phyloP scores from a whole-genome alignment of 2,797 vertebrate genomes.

The Ara ararauna region DNA sequence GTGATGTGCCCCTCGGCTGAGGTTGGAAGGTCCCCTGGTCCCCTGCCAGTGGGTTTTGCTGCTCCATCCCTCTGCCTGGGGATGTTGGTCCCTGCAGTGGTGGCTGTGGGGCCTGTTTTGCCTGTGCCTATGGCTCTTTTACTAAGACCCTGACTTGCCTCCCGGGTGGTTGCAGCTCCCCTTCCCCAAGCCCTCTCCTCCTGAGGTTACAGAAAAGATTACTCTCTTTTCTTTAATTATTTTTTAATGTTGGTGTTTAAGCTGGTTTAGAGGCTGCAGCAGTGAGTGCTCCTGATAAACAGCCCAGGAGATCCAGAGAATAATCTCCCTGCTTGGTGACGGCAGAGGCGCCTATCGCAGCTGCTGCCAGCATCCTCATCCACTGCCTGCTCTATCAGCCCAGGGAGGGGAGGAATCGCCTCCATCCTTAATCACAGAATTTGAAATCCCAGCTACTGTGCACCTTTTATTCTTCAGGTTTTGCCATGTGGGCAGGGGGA shows the following conservation, averaged over 20 bases:
- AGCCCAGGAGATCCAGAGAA: conserved; percentile 70
- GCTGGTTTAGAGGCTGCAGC: conserved; percentile 68
- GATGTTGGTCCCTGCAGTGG: background rate
- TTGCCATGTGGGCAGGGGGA: background rate
- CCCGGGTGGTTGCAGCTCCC: background rate
- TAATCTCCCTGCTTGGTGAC: conserved; percentile 69
- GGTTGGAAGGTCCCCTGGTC: background rate
- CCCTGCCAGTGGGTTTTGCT: background rate
- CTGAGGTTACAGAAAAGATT: background rate
- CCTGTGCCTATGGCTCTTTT: background rate
- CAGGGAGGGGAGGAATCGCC: conserved; percentile 50
- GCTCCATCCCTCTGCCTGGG: background rate
- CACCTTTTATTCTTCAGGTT: conserved; percentile 71
- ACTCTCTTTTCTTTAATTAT: background rate
- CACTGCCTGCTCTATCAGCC: conserved; percentile 58
- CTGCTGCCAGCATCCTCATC: conserved; percentile 75
- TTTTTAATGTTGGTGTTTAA: conserved; percentile 68
- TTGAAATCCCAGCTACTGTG: conserved; percentile 74
- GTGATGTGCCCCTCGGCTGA: fast-evolving
- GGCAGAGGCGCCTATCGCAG: conserved; percentile 73
- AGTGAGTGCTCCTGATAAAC: conserved; percentile 76
- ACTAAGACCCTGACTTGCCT: background rate
- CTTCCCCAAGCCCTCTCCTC: background rate
- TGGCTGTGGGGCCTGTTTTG: background rate
- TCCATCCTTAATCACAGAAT: conserved; percentile 75